Conservation (phyloP, 2,888 invertebrate species). For the Eilema sororculum region DNA sequence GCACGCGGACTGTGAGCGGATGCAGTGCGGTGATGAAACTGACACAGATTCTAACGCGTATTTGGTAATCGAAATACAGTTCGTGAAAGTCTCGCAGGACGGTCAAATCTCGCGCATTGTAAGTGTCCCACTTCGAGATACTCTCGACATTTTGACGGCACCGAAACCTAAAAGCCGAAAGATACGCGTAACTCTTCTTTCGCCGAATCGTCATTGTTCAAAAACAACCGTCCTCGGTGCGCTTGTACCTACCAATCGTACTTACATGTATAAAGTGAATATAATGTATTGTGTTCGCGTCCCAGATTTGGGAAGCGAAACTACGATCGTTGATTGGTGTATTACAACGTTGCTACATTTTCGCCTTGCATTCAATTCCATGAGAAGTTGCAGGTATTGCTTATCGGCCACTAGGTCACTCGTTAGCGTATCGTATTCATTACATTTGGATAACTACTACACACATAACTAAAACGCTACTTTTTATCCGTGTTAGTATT, state of each 20-base stretch:
- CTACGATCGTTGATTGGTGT: constrained; percentile 81
- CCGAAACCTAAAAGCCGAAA: constrained; percentile 78
- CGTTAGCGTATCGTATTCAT: constrained; percentile 62
- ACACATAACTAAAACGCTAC: constrained; percentile 38
- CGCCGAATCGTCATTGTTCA: constrained; percentile 71
- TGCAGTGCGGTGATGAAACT: constrained; percentile 85
- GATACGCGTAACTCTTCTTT: constrained; percentile 72
- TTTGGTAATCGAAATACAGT: constrained; percentile 86
- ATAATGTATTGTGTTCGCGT: constrained; percentile 73
- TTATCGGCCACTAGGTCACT: constrained; percentile 79
- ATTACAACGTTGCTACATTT: constrained; percentile 82
- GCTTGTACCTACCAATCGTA: constrained; percentile 70
- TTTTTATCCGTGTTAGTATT: constrained; percentile 45
- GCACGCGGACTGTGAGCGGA: constrained; percentile 76
- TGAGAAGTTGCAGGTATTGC: constrained; percentile 80
- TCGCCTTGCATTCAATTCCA: constrained; percentile 83
- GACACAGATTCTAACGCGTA: constrained; percentile 86
- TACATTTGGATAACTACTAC: constrained; percentile 47
- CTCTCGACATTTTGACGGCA: constrained; percentile 81
- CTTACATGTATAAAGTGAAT: constrained; percentile 56
- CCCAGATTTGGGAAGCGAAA: constrained; percentile 83
- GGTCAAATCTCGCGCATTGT: constrained; percentile 80
- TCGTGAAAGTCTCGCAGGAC: constrained; percentile 86
- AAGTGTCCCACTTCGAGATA: constrained; percentile 77
- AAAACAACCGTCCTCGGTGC: constrained; percentile 62